Conservation (phyloP, 1,140 invertebrate species). For the Dolichoris vasculosae region DNA sequence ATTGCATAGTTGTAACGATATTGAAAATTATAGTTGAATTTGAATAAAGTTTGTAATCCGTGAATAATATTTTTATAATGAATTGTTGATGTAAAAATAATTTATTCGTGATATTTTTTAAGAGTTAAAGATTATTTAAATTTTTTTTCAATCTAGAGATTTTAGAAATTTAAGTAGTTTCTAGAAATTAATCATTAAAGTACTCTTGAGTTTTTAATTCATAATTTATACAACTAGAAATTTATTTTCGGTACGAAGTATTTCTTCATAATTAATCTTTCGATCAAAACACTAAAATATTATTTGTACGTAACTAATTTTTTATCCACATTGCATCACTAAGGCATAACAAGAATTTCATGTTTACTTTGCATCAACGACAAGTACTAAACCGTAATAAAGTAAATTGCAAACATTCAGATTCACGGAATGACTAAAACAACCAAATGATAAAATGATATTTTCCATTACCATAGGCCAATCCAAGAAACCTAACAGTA, state of each 20-base stretch:
- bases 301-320: neutral
- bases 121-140: neutral
- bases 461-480: neutral
- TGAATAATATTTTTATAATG: neutral
- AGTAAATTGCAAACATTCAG: neutral
- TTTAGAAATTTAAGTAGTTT: neutral
- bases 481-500: slow-evolving; percentile 13
- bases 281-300: neutral
- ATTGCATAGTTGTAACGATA: neutral
- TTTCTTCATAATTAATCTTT: neutral
- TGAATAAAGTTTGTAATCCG: neutral
- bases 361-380: neutral
- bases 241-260: neutral
- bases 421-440: neutral
- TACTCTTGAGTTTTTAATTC: neutral
- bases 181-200: neutral
- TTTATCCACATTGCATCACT: neutral
- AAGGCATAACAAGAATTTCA: neutral
- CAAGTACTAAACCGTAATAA: neutral
- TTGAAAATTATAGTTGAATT: neutral
- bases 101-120: neutral
- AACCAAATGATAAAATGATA: neutral
- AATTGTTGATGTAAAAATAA: neutral
- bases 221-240: neutral
- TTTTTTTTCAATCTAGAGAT: neutral